phyloP scores from a whole-genome alignment of 2,113 vertebrate species.

The Poeciliopsis occidentalis region DNA sequence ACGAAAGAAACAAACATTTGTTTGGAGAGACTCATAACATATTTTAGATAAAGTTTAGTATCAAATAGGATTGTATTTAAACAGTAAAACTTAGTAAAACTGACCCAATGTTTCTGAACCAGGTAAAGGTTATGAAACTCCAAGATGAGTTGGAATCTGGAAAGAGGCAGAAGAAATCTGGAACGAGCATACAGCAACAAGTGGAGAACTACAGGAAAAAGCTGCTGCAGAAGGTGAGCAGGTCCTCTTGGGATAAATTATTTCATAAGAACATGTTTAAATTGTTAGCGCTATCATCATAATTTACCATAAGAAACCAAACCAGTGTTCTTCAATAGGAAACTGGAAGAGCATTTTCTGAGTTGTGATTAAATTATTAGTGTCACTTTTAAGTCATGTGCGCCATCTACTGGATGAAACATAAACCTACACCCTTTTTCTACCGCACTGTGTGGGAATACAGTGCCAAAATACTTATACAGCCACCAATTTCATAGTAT shows the following conservation, averaged over 20 bases:
- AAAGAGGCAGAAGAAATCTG: constrained; percentile 76
- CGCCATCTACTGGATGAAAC: not conserved
- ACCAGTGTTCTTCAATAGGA: not conserved
- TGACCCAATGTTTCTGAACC: constrained; percentile 5
- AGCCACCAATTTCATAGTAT: not conserved
- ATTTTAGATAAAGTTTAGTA: too few relatives aligned
- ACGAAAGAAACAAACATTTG: too few relatives aligned
- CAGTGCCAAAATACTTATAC: not conserved
- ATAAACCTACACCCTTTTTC: not conserved
- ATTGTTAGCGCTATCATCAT: not conserved
- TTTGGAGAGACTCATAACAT: too few relatives aligned
- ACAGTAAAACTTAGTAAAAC: not conserved
- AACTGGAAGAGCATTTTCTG: not conserved
- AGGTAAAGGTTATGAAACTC: constrained; percentile 84
- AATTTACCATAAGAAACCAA: not conserved
- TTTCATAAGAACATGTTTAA: not conserved
- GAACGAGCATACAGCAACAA: constrained; percentile 79
- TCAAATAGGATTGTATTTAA: too few relatives aligned
- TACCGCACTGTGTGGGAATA: not conserved
- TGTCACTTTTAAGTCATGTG: constrained; percentile 4
- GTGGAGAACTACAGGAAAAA: constrained; percentile 83
- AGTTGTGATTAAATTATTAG: not conserved
- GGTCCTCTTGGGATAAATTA: not conserved
- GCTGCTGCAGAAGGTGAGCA: constrained; percentile 80
- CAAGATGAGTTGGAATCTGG: constrained; percentile 84